Conservation (phyloP, 2,888 invertebrate genomes). For the Eupeodes latifasciatus region DNA sequence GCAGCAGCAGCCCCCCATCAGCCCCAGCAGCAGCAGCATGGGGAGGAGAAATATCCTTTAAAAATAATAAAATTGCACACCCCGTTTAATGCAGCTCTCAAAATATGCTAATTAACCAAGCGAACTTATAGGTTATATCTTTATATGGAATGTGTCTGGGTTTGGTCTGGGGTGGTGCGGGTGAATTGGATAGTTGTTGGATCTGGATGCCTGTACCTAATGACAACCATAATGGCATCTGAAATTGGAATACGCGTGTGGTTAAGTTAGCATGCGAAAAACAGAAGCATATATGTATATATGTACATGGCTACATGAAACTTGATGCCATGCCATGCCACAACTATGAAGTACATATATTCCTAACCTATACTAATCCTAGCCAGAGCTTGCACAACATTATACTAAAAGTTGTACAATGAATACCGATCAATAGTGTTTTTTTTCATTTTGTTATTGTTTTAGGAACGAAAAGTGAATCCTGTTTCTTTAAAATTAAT, state of each 20-base stretch:
- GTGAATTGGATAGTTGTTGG: not conserved
- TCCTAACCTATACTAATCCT: not conserved
- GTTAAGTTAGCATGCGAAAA: conserved; percentile 37
- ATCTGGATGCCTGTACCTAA: conserved; percentile 53
- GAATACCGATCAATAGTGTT: not conserved
- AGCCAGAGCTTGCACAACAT: not conserved
- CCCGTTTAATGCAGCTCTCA: conserved; percentile 50
- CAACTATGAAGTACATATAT: not conserved
- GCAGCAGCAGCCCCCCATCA: not conserved
- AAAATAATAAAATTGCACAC: conserved; percentile 46
- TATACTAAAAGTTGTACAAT: conserved; percentile 9
- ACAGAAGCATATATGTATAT: not conserved
- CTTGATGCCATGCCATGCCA: not conserved
- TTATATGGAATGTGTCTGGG: not conserved
- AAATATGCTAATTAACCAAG: conserved; percentile 64
- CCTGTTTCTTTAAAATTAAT: conserved; percentile 8
- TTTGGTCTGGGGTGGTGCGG: not conserved
- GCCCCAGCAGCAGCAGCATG: not conserved
- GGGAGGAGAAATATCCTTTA: conserved; percentile 2
- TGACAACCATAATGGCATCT: conserved; percentile 50
- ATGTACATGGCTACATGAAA: not conserved
- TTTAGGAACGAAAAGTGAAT: conserved; percentile 13
- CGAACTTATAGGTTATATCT: not conserved
- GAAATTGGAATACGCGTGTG: conserved; percentile 44
- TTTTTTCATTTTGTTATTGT: not conserved